Conservation (phyloP, 2,113 vertebrate genomes). For the Campylomormyrus tamandua region DNA sequence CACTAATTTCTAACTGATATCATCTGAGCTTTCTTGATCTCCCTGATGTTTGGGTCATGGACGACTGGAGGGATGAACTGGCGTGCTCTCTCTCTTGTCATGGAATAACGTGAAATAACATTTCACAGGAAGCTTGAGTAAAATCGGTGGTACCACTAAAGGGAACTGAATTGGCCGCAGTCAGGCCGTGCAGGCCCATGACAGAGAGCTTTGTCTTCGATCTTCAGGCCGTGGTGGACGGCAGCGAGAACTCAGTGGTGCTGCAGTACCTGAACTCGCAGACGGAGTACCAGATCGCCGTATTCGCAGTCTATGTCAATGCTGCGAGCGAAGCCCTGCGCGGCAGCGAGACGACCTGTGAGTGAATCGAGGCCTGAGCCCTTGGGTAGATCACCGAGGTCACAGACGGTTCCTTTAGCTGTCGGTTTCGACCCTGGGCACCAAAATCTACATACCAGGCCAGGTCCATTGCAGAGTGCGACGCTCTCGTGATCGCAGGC, state of each 20-base stretch:
- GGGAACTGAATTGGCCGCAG: not conserved
- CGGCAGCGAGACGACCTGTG: constrained; percentile 82
- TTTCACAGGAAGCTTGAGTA: not conserved
- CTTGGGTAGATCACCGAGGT: not conserved
- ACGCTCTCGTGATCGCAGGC: not conserved
- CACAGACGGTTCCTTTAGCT: not conserved
- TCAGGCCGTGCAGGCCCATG: not conserved
- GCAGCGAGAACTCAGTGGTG: constrained; percentile 66
- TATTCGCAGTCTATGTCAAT: constrained; percentile 83
- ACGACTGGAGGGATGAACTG: not conserved
- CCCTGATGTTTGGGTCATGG: not conserved
- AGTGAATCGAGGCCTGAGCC: constrained; percentile 35
- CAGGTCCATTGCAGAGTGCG: not conserved
- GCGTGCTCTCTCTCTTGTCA: not conserved
- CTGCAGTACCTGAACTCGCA: constrained; percentile 82
- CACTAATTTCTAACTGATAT: not conserved
- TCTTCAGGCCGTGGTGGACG: constrained; percentile 75
- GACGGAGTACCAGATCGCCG: constrained; percentile 88
- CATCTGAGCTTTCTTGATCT: not conserved
- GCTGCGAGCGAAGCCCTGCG: constrained; percentile 81
- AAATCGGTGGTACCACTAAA: not conserved
- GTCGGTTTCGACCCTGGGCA: not conserved
- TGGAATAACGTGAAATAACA: not conserved
- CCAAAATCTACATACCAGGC: not conserved
- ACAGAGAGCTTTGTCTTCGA: not conserved